Evolutionary conservation across 2,888 invertebrate genomes (phyloP), one percentile per base, ranked within the genome.

Genomic region (Morpho helenor): DNA sequence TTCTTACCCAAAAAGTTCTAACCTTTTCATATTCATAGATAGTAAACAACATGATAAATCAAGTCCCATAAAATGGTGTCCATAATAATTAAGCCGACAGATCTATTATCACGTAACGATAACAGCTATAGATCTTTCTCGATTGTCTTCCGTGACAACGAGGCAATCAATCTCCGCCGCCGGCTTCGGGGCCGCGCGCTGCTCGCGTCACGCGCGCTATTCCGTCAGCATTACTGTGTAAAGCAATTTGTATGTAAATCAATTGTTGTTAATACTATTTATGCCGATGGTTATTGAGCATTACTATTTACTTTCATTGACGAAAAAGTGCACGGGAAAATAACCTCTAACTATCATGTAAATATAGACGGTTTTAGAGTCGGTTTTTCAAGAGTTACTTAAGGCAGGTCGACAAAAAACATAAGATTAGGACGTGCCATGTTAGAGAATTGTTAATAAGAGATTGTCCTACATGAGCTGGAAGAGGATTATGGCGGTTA

Each of bases 231-330:
- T 87, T 89, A 89, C 88, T 87, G 88, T 89, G 88, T 88, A 86
- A 87, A 89, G 88, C 89, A 88, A 90, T 90, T 88, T 89, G 89
- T 90, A 90, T 90, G 89, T 87, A 87, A 90, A 90, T 90, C 89
- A 86, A 87, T 89, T 86, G 88, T 88, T 88, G 87, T 88, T 88
- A 89, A 90, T 88, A 87, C 87, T 88, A 88, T 90, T 88, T 89
- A 87, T 87, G 85, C 70, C 85, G 79, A 85, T 83, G 86, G 87
- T 88, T 87, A 88, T 87, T 82, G 87, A 83, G 86, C 86, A 82
- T 83, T 78, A 85, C 87, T 85, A 84, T 77, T 84, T 79, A 85
- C 84, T 83, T 80, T 79, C 77, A 70, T 75, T 67, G 62, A 65
- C 61, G 51, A 63, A 68, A 71, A 70, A 65, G 62, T 63, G 10